These are phyloP conservation scores for Neodon shergylaensis DNA, from an alignment of 2,113 vertebrate genomes.

Conservation along the genomic window DNA sequence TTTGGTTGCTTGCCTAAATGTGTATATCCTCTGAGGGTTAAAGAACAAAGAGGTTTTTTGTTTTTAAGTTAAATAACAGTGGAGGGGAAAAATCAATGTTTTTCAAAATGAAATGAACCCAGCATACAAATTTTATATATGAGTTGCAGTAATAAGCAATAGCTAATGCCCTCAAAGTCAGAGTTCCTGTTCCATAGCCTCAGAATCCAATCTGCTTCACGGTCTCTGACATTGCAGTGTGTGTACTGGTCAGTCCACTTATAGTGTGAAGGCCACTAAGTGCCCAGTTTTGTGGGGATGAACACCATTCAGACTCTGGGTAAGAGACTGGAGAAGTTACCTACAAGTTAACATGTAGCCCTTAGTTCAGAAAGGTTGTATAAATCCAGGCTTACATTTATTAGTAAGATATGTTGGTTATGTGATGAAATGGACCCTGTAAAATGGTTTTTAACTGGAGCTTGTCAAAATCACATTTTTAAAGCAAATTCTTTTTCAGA, in stretches of 20 bases:
- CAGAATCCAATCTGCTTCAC: slow-evolving; percentile 17
- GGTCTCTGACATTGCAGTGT: not conserved
- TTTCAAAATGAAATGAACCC: slow-evolving; percentile 57
- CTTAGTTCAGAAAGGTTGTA: slow-evolving; percentile 71
- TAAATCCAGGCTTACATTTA: slow-evolving; percentile 65
- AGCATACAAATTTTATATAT: not conserved
- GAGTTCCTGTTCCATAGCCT: slow-evolving; percentile 38
- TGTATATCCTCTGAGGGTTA: slow-evolving; percentile 64
- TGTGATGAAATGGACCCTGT: slow-evolving; percentile 68
- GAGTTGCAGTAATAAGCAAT: slow-evolving; percentile 35
- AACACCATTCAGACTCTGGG: slow-evolving; percentile 53
- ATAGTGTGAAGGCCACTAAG: not conserved
- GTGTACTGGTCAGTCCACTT: slow-evolving; percentile 29
- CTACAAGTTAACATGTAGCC: slow-evolving; percentile 56
- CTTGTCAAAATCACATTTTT: slow-evolving; percentile 47
- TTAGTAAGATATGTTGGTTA: slow-evolving; percentile 76
- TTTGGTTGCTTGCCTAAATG: slow-evolving; percentile 53
- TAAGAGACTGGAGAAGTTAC: slow-evolving; percentile 45
- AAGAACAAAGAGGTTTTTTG: slow-evolving; percentile 63
- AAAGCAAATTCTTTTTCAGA: slow-evolving; percentile 54
- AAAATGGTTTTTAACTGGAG: slow-evolving; percentile 63
- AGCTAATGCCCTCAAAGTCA: not conserved
- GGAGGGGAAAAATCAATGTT: slow-evolving; percentile 64
- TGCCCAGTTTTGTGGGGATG: slow-evolving; percentile 66
- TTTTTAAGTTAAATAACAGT: slow-evolving; percentile 66